A percentile compares a stretch with the other conserved stretches of the same genome.
Conservation (phyloP, 2,888 invertebrate species). For the Drosophila paranaensis region DNA sequence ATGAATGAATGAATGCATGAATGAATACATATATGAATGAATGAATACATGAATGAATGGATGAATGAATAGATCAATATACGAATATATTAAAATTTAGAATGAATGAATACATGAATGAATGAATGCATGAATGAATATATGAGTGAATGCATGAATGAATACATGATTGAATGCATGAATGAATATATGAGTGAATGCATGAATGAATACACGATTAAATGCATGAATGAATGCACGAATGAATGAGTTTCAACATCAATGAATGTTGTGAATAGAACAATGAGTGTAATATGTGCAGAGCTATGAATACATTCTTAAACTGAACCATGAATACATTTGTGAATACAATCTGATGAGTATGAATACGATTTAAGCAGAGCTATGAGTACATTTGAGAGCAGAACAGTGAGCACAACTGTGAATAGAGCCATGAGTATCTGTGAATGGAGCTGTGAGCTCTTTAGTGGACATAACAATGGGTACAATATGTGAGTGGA, state of each 20-base stretch:
- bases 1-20: background rate
- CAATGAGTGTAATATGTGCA: background rate
- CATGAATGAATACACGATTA: no score
- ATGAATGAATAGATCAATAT: no score
- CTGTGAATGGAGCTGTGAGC: background rate
- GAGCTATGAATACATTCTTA: background rate
- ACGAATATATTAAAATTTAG: no score
- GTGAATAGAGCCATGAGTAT: background rate
- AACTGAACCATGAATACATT: background rate
- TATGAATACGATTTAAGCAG: background rate
- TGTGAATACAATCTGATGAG: no score
- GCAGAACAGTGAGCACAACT: background rate
- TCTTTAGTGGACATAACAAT: background rate
- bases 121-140: background rate
- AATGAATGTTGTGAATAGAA: slow-evolving; percentile 2
- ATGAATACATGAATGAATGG: background rate
- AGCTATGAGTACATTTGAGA: background rate
- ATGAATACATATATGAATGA: no score
- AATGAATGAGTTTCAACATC: background rate
- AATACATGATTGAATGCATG: no score
- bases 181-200: background rate
- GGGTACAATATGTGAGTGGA: background rate
- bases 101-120: background rate
- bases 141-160: background rate
- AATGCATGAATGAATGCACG: no score